Conservation (phyloP, 2,797 vertebrate genomes). For the Lagocephalus sceleratus region DNA sequence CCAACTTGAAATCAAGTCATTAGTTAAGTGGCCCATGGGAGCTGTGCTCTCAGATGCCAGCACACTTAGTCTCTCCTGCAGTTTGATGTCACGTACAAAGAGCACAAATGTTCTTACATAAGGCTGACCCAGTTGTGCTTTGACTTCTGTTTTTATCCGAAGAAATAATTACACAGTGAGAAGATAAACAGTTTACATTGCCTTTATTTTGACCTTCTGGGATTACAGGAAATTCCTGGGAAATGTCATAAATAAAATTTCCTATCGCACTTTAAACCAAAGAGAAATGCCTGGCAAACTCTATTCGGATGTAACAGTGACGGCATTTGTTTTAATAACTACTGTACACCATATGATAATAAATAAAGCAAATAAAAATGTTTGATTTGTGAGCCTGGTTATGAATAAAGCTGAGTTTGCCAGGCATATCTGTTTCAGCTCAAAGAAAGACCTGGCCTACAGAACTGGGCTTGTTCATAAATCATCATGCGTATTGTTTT, state of each 20-base stretch:
- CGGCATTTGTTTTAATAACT: no score
- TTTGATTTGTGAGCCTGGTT: slow-evolving; percentile 31
- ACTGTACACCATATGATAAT: no score
- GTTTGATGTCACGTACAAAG: slow-evolving; percentile 7
- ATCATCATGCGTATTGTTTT: slow-evolving; percentile 9
- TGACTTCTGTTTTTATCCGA: slow-evolving; percentile 5
- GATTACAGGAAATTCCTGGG: neutral
- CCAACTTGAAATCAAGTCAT: slow-evolving; percentile 10
- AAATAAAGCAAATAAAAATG: slow-evolving; percentile 11
- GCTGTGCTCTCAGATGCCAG: neutral
- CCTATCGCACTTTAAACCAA: neutral
- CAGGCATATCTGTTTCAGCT: slow-evolving; percentile 21
- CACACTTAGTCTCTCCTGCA: no score
- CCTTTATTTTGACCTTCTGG: slow-evolving; percentile 5
- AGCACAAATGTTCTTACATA: slow-evolving; percentile 1
- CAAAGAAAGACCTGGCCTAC: slow-evolving; percentile 9
- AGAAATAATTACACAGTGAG: neutral
- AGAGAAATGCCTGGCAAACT: slow-evolving; percentile 1
- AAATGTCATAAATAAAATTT: neutral
- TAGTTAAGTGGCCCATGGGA: neutral
- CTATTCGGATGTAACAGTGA: neutral
- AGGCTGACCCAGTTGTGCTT: neutral
- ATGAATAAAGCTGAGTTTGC: slow-evolving; percentile 1
- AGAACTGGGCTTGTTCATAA: slow-evolving; percentile 10
- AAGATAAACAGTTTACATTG: slow-evolving; percentile 13